Evolutionary conservation across 2,113 vertebrate species (phyloP), one percentile per base, ranked within the genome.

Genomic region (Argyrosomus japonicus): DNA sequence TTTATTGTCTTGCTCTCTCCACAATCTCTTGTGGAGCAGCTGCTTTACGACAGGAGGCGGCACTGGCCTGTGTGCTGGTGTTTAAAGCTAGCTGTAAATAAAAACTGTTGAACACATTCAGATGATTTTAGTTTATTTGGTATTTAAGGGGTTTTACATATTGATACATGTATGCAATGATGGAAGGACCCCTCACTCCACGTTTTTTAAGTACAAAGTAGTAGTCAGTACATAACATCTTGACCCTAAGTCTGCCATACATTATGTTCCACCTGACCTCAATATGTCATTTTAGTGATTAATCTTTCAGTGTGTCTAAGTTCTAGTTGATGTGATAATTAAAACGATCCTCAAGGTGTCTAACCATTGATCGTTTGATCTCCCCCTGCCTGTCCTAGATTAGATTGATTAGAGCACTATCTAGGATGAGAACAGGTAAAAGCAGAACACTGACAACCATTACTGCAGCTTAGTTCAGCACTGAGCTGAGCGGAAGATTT

Each of bases 1-100:
- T 87, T 91, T 77, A 72, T 56, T 86, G 80, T 90, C 76, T 76
- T 32, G 6, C 74, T 64, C 79, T 65, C 62, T 40, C 68, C 77
- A 47, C 74, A 45, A 60, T 71, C 67, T 82, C 58, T 40, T 19
- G 21, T 18, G 65, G 47, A 86, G 75, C 58, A 72, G 67, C 77
- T 79, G 82, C 68, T 81, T 84, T 29, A 70, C 15, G 6, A 54
- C 21, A 29, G 45, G 68, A 76, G 63, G 45, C 4, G 2, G 56
- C 13, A 11, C 15, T 3, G 18, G 23, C 70, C 51, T 68, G 17
- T 25, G 29, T 19, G 48, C 58, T 51, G 45, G 25, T 56, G 5
- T 15, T 70, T 47, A 58, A 75, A 62, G 19, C 68, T 29, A 0
- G n/a, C 19, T 32, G 51, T 50, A 71, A 40, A 67, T 61, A 25